Evolutionary conservation across 2,888 invertebrate genomes (phyloP).

Genomic region (Noctua janthina): DNA sequence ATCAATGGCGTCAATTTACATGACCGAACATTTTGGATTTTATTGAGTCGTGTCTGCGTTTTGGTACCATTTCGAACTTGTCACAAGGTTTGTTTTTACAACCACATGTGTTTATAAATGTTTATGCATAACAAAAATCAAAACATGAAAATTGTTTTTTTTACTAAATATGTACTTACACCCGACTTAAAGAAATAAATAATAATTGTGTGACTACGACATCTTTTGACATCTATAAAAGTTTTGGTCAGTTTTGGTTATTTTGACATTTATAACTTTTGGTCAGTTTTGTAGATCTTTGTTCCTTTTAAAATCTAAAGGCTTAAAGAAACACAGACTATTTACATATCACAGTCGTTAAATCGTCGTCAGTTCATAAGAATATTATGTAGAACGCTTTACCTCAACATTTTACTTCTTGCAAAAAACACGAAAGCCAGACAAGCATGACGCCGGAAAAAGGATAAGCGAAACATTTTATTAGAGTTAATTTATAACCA

Average conservation of each 20-base stretch:
- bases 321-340: conserved; percentile 8
- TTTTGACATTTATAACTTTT: too few relatives aligned
- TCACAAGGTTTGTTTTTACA: conserved; percentile 28
- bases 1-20: conserved; percentile 46
- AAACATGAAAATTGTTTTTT: background rate
- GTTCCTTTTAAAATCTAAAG: background rate
- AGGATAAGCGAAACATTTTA: conserved; percentile 41
- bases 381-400: conserved; percentile 24
- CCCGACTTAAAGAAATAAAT: background rate
- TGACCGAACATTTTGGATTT: conserved; percentile 38
- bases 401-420: conserved; percentile 40
- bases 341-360: conserved; percentile 17
- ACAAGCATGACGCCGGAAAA: conserved; percentile 43
- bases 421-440: conserved; percentile 45
- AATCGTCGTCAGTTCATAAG: conserved; percentile 13
- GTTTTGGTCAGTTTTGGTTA: background rate
- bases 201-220: background rate
- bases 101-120: conserved; percentile 20
- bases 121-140: conserved; percentile 1
- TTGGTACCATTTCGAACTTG: conserved; percentile 32
- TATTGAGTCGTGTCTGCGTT: conserved; percentile 37
- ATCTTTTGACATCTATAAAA: background rate
- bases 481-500: conserved; percentile 43
- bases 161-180: background rate
- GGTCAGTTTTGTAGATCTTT: background rate